phyloP scores from a whole-genome alignment of 2,797 vertebrate species.

The Nyctalus aviator region DNA sequence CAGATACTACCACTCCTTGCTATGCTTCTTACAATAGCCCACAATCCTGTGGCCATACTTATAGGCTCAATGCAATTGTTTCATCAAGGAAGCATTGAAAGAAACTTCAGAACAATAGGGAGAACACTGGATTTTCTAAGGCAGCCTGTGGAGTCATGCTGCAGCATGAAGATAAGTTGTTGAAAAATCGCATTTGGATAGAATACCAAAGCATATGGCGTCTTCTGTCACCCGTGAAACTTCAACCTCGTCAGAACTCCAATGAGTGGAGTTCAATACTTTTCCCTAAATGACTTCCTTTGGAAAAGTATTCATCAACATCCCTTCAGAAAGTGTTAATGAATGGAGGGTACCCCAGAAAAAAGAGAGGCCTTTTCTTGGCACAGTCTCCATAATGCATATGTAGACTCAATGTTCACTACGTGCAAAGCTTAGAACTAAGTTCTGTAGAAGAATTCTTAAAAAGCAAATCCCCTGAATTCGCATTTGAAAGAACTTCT shows the following conservation, averaged over 20 bases:
- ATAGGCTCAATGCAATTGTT: not conserved
- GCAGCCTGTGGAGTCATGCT: not conserved
- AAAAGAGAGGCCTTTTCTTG: not conserved
- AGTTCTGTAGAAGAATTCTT: not conserved
- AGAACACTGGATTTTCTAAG: not conserved
- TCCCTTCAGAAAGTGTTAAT: not conserved
- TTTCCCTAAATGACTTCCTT: not conserved
- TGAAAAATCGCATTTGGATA: not conserved
- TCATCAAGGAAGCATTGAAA: not conserved
- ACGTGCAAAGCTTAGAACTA: not conserved
- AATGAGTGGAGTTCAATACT: not conserved
- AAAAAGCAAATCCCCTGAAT: not conserved
- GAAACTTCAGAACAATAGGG: not conserved
- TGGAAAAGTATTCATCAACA: not conserved
- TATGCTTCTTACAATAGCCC: not conserved
- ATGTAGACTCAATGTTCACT: not conserved
- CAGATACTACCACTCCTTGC: not conserved
- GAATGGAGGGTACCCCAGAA: not conserved
- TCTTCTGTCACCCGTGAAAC: not conserved
- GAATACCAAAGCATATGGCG: not conserved
- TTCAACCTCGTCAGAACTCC: not conserved
- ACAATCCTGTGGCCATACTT: not conserved
- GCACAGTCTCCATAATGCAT: not conserved
- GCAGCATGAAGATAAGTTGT: not conserved
- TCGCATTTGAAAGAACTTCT: not conserved